Conservation (phyloP, 2,113 vertebrate species). For the Hypocryptadius cinnamomeus region DNA sequence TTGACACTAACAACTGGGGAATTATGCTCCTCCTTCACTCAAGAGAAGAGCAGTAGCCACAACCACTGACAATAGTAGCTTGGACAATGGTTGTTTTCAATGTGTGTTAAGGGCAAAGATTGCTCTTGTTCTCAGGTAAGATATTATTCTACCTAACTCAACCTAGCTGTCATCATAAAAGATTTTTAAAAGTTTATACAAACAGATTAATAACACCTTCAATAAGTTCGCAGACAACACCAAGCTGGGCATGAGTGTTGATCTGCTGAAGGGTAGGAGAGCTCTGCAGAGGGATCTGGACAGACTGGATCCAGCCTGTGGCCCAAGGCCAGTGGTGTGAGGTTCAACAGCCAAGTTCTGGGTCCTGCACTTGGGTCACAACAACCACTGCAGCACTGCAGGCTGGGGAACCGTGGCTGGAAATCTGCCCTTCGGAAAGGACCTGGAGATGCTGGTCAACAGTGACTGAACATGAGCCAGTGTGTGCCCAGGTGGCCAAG, state of each 20-base stretch:
- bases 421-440: not conserved
- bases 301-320: not conserved
- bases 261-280: not conserved
- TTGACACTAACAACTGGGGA: not conserved
- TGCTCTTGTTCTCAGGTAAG: not conserved
- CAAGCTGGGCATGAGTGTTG: not conserved
- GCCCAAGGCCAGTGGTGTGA: not conserved
- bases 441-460: not conserved
- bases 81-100: not conserved
- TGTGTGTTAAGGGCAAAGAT: not conserved
- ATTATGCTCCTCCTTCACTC: not conserved
- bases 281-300: not conserved
- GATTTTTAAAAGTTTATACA: not conserved
- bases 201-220: not conserved
- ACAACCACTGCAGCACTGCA: not conserved
- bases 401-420: not conserved
- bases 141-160: not conserved
- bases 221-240: not conserved
- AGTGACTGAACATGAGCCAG: not conserved
- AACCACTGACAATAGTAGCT: not conserved
- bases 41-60: not conserved
- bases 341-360: not conserved
- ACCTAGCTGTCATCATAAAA: not conserved
- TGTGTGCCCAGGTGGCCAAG: not conserved
- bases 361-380: not conserved